Evolutionary conservation across 2,113 vertebrate genomes (phyloP).

Genomic region (Pleuronectes platessa): DNA sequence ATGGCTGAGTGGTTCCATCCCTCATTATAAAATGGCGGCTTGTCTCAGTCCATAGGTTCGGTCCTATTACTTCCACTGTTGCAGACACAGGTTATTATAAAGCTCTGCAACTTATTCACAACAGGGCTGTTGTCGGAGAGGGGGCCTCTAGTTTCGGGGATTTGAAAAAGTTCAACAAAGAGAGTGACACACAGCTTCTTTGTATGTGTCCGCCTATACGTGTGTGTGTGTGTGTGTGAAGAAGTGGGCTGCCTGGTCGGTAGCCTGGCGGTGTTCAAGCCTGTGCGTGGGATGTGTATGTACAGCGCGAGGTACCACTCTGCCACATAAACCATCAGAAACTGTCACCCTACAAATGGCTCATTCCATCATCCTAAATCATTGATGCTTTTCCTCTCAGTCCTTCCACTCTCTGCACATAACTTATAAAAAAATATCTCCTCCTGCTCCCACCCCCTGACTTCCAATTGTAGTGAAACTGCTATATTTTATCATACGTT

Average conservation of each 20-base stretch:
- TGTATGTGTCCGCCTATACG: not conserved
- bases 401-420: slow-evolving; percentile 21
- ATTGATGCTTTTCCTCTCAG: slow-evolving; percentile 39
- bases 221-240: slow-evolving; percentile 15
- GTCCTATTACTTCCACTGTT: slow-evolving; percentile 74
- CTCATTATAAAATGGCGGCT: slow-evolving; percentile 83
- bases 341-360: slow-evolving; percentile 39
- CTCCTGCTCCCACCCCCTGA: slow-evolving; percentile 16
- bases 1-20: slow-evolving; percentile 79
- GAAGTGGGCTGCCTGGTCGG: slow-evolving; percentile 3
- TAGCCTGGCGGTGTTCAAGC: slow-evolving; percentile 17
- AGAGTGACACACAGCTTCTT: not conserved
- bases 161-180: slow-evolving; percentile 39
- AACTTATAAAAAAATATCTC: slow-evolving; percentile 31
- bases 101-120: slow-evolving; percentile 72
- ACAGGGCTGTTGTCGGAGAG: slow-evolving; percentile 37
- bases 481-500: slow-evolving; percentile 57
- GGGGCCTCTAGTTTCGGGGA: slow-evolving; percentile 27
- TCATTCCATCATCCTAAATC: slow-evolving; percentile 53
- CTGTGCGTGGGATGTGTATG: slow-evolving; percentile 18
- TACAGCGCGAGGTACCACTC: not conserved
- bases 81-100: slow-evolving; percentile 79
- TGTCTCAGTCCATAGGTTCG: slow-evolving; percentile 79
- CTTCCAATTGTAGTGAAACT: slow-evolving; percentile 26
- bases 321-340: slow-evolving; percentile 26